Evolutionary conservation across 2,113 vertebrate genomes (phyloP).

Genomic region (Coptodon bakossiorum): DNA sequence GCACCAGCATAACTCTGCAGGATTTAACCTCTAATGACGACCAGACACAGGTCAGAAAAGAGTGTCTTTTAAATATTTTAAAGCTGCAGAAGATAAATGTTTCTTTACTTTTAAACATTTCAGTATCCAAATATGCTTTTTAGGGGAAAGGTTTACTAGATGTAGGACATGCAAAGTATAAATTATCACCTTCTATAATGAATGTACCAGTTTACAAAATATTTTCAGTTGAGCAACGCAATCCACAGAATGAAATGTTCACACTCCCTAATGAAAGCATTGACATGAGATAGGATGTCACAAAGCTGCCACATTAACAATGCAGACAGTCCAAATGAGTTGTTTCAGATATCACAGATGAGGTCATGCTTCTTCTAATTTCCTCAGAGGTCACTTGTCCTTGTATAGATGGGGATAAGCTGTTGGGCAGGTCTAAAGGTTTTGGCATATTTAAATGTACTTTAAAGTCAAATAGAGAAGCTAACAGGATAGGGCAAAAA

Average conservation of each 20-base stretch:
- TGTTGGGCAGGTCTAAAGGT: background rate
- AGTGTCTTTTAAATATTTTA: background rate
- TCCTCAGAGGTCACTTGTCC: background rate
- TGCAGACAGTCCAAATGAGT: background rate
- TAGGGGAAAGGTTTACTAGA: accelerated
- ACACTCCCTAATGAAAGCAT: background rate
- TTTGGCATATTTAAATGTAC: too few relatives aligned
- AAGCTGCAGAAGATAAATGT: background rate
- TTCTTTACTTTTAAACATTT: background rate
- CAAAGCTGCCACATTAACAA: background rate
- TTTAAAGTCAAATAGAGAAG: background rate
- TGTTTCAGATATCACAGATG: background rate
- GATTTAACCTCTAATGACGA: background rate
- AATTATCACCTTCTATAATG: background rate
- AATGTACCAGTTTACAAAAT: background rate
- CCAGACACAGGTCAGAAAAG: background rate
- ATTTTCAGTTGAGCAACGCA: accelerated
- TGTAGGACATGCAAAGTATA: background rate
- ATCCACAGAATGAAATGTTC: background rate
- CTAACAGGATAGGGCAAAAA: too few relatives aligned
- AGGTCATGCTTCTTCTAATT: background rate
- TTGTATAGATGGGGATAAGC: background rate
- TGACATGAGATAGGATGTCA: background rate
- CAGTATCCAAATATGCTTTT: background rate
- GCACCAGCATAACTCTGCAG: background rate